phyloP scores from a whole-genome alignment of 2,113 vertebrate genomes.

The Neolamprologus falcicula region DNA sequence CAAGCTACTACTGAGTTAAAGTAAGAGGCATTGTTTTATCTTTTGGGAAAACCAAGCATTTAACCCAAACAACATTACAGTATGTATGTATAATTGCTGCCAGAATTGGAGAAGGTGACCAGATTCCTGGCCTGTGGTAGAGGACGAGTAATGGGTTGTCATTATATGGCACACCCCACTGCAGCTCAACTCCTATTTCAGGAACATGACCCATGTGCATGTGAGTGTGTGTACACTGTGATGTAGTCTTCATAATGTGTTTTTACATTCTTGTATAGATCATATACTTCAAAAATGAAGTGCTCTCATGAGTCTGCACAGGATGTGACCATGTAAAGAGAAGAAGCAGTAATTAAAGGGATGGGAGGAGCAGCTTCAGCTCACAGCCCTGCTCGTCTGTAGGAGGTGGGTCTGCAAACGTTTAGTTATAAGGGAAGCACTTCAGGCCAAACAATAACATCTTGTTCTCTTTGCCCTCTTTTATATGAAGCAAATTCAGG shows the following conservation, averaged over 20 bases:
- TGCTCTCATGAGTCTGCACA: not conserved
- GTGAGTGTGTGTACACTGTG: not conserved
- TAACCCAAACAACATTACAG: not conserved
- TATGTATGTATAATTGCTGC: not conserved
- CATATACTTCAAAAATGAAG: not conserved
- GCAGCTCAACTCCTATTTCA: not conserved
- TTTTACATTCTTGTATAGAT: conserved; percentile 17
- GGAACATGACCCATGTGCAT: not conserved
- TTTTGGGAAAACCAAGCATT: not conserved
- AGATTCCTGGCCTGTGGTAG: not conserved
- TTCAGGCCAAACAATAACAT: not conserved
- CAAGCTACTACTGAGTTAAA: not conserved
- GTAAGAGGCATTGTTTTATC: not conserved
- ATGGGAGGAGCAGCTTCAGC: conserved; percentile 6
- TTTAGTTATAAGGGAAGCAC: not conserved
- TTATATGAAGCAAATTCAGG: not conserved
- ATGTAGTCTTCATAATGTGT: not conserved
- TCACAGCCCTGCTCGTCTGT: not conserved
- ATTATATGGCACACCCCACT: not conserved
- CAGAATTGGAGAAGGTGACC: not conserved
- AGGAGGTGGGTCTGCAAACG: not conserved
- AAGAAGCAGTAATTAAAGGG: conserved; percentile 10
- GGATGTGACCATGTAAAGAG: not conserved
- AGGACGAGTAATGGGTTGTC: conserved; percentile 14
- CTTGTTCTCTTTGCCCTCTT: not conserved